Evolutionary conservation across 1,140 invertebrate genomes (phyloP), one percentile per base, ranked within the genome.

Genomic region (Steinernema khuongi): DNA sequence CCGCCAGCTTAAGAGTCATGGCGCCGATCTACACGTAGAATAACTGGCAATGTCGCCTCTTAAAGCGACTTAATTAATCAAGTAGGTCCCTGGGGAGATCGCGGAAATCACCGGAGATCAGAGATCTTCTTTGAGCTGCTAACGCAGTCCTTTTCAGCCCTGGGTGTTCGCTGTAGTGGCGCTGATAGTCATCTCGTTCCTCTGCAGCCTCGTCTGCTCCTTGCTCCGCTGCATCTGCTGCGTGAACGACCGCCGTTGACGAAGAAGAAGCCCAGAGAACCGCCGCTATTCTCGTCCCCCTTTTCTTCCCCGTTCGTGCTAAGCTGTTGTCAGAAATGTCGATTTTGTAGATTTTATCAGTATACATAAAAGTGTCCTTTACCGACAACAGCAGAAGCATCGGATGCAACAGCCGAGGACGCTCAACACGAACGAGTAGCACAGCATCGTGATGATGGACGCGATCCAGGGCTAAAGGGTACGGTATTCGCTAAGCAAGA

Each of bases 111-210:
- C n/a, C n/a, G n/a, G n/a, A n/a, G n/a, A n/a, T n/a, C n/a, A n/a
- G n/a, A n/a, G n/a, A n/a, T n/a, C n/a, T n/a, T n/a, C n/a, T n/a
- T n/a, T n/a, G n/a, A n/a, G n/a, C n/a, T n/a, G n/a, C n/a, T n/a
- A n/a, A n/a, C n/a, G n/a, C n/a, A 60, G 26, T 60, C 22, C 26
- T n/a, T 41, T 41, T 7, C 50, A 60, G 50, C 50, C 50, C 4
- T 60, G 50, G 50, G 50, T 60, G 22, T 60, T 60, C 50, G 50
- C 50, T 60, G 50, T 60, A 60, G 50, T 60, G 50, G 14, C 50
- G 50, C 26, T 60, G 14, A 60, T 60, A 60, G 50, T 60, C 50
- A 60, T 60, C 50, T 60, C 50, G 50, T 60, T 60, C 19, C 50
- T 60, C 11, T 60, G 50, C 50, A 60, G 50, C 50, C 50, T 60